Conservation (phyloP, 2,797 vertebrate species). For the Nannoperca australis region DNA sequence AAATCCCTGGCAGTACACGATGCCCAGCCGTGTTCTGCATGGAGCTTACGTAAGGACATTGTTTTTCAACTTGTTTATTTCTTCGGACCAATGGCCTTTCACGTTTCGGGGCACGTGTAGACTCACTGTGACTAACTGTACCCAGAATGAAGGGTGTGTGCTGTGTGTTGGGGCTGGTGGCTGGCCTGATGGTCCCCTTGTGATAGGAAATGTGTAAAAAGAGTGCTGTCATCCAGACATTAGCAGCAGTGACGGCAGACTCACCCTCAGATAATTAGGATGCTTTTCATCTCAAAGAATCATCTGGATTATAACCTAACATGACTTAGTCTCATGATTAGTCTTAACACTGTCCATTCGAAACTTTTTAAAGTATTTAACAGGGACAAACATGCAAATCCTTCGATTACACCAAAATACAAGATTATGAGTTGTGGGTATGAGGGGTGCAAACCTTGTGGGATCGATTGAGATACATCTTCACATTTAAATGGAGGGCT, state of each 20-base stretch:
- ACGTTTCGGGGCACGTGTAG: conserved; percentile 29
- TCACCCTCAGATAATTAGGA: conserved; percentile 48
- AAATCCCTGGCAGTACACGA: conserved; percentile 52
- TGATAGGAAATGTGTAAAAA: conserved; percentile 8
- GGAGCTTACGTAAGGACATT: conserved; percentile 63
- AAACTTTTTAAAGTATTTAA: conserved; percentile 1
- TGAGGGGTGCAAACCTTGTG: not conserved
- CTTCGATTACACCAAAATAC: conserved; percentile 16
- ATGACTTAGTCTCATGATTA: not conserved
- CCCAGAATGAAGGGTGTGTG: conserved; percentile 18
- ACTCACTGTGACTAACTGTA: conserved; percentile 42
- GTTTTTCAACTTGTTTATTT: conserved; percentile 11
- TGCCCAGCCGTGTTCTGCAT: conserved; percentile 39
- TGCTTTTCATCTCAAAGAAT: conserved; percentile 39
- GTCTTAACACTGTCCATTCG: not conserved
- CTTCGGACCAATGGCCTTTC: conserved; percentile 29
- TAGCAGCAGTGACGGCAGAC: conserved; percentile 9
- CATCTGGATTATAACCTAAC: conserved; percentile 39
- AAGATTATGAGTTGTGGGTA: conserved; percentile 29
- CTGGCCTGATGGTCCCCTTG: not conserved
- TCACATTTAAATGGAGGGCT: not conserved
- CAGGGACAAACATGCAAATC: conserved; percentile 24
- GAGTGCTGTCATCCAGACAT: conserved; percentile 12
- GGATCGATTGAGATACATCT: not conserved
- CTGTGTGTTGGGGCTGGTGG: conserved; percentile 9